These are phyloP conservation scores for Salminus brasiliensis DNA, from an alignment of 2,113 vertebrate genomes.

Conservation along the genomic window DNA sequence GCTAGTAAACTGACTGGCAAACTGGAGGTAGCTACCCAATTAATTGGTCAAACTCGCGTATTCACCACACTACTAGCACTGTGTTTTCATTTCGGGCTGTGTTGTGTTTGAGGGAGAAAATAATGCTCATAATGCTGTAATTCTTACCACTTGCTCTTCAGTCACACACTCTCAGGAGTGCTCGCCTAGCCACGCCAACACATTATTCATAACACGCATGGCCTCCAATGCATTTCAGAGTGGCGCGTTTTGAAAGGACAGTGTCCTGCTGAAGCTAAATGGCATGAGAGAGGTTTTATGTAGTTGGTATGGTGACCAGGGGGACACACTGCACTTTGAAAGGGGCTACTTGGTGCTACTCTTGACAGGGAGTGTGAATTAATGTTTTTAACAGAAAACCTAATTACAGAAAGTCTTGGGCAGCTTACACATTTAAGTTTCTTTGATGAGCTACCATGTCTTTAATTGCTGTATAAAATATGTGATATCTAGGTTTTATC, in stretches of 20 bases:
- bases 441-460: no score
- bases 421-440: no score
- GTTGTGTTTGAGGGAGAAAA: constrained; percentile 11
- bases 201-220: constrained; percentile 48
- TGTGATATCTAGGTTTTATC: no score
- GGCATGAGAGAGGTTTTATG: background rate
- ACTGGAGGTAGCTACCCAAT: background rate
- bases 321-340: background rate
- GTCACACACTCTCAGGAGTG: constrained; percentile 30
- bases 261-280: background rate
- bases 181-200: constrained; percentile 21
- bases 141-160: constrained; percentile 23
- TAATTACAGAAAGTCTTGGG: no score
- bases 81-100: constrained; percentile 12
- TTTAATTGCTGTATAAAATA: no score
- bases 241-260: constrained; percentile 1
- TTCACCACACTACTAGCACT: background rate
- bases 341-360: background rate
- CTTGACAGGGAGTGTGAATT: background rate
- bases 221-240: constrained; percentile 35
- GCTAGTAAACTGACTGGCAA: background rate
- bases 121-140: constrained; percentile 32
- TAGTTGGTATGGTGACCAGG: background rate
- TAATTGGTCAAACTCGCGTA: background rate
- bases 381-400: no score